Conservation (phyloP, 1,140 invertebrate species). For the Drosophila asahinai region DNA sequence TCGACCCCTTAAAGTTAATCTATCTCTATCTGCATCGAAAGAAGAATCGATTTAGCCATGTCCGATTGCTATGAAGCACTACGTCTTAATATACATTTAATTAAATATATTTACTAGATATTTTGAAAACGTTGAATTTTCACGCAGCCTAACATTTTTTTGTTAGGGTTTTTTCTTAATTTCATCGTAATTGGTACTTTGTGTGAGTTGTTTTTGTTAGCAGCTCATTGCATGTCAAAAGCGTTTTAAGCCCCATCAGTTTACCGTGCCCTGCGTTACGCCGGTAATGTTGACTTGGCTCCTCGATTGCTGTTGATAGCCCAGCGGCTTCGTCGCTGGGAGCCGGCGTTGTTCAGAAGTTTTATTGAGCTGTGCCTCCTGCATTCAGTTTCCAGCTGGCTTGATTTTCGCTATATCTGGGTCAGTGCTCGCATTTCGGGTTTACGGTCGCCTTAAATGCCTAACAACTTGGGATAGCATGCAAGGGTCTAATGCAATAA, state of each 20-base stretch:
- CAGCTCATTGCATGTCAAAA: constrained; percentile 72
- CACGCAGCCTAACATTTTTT: constrained; percentile 4
- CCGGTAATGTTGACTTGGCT: constrained; percentile 45
- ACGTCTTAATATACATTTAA: neutral
- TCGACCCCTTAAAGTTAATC: too few species aligned
- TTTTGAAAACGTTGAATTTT: neutral
- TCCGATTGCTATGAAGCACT: neutral
- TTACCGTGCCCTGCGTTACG: constrained; percentile 40
- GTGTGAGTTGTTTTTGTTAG: constrained; percentile 30
- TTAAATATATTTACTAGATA: neutral
- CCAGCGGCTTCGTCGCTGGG: constrained; percentile 3
- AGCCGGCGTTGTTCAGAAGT: constrained; percentile 12
- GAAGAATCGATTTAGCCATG: too few species aligned
- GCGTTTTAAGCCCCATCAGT: constrained; percentile 57
- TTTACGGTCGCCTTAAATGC: constrained; percentile 23
- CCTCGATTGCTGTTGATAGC: constrained; percentile 39
- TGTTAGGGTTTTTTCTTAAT: constrained; percentile 41
- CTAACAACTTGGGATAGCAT: constrained; percentile 24
- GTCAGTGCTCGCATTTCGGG: constrained; percentile 40
- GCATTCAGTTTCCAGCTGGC: constrained; percentile 22
- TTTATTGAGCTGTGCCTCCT: constrained; percentile 36
- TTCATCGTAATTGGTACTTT: constrained; percentile 52
- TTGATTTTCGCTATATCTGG: constrained; percentile 35
- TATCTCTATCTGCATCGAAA: too few species aligned
- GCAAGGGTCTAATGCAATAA: constrained; percentile 9